Base-by-base conservation (phyloP, 2,113 vertebrate genomes). In the Sinocyclocheilus anophthalmus region DNA sequence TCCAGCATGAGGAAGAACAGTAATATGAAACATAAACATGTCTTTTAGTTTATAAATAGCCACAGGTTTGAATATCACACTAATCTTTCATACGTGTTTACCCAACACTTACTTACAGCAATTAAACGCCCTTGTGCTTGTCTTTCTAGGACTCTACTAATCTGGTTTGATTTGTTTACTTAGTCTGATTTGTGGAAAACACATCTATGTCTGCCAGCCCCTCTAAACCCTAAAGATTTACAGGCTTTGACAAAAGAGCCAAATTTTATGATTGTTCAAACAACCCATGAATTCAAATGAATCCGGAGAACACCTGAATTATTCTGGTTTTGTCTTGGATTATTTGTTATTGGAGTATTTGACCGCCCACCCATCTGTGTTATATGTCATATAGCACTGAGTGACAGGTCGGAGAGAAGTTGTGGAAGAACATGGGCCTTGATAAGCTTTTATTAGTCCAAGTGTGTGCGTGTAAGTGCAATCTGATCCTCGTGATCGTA, bases 61-160 rank as follows among this genome's bases (percentile, higher is more conserved):
- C 72, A 75, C 8, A n/a, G 22, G 72, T 75, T 75, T 75, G 72
- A 61, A 24, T 16, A 61, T 59, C 18, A 59, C 16, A 39, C 18
- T 59, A 79, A 39, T 79, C 55, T 79, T 39, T 61, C 11, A 59
- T 59, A 55, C 50, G 12, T 78, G 50, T 78, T 57, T 78, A 78
- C n/a, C 48, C 75, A 76, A 53, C 75, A 76, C 75, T 30, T 50
- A 26, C 16, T 37, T 55, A 22, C 26, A 57, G 20, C 26, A 61
- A 79, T 79, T 26, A 79, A 59, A 79, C 3, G 5, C 18, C 16
- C 20, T 0, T 33, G 30, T 42, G 77, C 33, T 79, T 24, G 55
- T 79, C 76, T 48, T 75, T 48, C 72, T 22, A 48, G 39, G 39
- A 6, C 24, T 55, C 76, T 37, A 1, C 50, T 59, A 78, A 78